Evolutionary conservation across 2,797 vertebrate genomes (phyloP).

Genomic region (Alcedo atthis): DNA sequence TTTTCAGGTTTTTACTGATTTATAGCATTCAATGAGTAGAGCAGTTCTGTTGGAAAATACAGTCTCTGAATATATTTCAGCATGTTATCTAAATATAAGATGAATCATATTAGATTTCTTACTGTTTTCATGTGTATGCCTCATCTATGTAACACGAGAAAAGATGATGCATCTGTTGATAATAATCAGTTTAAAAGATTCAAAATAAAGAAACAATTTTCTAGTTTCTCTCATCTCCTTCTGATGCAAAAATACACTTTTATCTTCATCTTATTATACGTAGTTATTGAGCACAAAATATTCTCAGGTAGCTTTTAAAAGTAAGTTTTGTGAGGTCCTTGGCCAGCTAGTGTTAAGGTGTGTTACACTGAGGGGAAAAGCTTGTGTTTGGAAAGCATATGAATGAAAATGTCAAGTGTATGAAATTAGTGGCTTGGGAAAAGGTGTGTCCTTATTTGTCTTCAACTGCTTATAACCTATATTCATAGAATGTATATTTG

Average conservation of each 20-base stretch:
- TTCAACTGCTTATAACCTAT: background rate
- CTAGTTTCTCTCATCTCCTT: background rate
- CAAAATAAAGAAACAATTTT: background rate
- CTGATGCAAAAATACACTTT: background rate
- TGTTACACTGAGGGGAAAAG: background rate
- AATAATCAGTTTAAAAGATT: background rate
- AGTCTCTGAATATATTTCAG: background rate
- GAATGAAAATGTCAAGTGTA: background rate
- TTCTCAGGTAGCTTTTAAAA: background rate
- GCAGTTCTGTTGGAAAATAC: background rate
- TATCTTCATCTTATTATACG: background rate
- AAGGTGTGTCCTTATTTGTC: background rate
- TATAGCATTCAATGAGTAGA: background rate
- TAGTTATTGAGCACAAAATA: background rate
- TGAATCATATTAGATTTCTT: background rate
- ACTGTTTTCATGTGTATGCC: background rate
- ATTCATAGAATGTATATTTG: background rate
- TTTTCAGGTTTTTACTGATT: background rate
- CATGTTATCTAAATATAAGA: background rate
- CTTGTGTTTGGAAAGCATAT: background rate
- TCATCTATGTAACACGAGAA: background rate
- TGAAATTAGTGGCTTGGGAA: background rate
- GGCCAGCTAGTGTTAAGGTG: background rate
- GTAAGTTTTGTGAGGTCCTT: background rate
- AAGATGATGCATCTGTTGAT: background rate